phyloP scores from a whole-genome alignment of 2,113 vertebrate species.

The Menidia beryllina region DNA sequence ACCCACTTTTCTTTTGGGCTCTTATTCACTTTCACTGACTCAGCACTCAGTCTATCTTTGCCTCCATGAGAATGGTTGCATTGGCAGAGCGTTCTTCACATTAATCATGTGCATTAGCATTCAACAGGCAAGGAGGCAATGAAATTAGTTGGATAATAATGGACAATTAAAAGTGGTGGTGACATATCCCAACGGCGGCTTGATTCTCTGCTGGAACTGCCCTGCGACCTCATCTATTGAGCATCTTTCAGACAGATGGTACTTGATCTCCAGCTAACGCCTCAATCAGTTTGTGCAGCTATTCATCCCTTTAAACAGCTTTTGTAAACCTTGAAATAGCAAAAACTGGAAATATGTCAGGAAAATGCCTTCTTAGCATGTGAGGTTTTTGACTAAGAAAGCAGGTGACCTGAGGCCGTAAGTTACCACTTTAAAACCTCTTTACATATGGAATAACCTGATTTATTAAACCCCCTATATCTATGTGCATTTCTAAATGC shows the following conservation, averaged over 20 bases:
- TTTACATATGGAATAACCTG: no score
- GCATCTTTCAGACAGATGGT: constrained; percentile 9
- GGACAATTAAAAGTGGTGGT: constrained; percentile 8
- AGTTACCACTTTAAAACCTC: no score
- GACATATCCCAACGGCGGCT: constrained; percentile 7
- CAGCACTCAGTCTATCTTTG: neutral
- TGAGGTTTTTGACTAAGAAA: constrained; percentile 39
- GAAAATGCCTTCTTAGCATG: constrained; percentile 26
- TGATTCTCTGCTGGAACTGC: constrained; percentile 2
- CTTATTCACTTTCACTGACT: constrained; percentile 1
- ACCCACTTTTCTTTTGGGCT: neutral
- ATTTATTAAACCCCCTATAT: no score
- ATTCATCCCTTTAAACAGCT: constrained; percentile 51
- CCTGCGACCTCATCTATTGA: constrained; percentile 47
- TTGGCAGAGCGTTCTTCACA: neutral
- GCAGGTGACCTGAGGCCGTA: constrained; percentile 13
- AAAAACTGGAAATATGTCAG: constrained; percentile 16
- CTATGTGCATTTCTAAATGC: no score
- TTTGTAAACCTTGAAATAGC: constrained; percentile 34
- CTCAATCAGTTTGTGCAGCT: constrained; percentile 19
- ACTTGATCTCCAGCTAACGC: constrained; percentile 28
- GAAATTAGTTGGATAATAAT: constrained; percentile 9
- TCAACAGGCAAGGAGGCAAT: constrained; percentile 7
- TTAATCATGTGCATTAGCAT: constrained; percentile 7
- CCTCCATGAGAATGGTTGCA: neutral